Percentiles rank a stretch among this genome's conserved stretches.
phyloP scores from a whole-genome alignment of 2,797 vertebrate genomes.

The Artibeus jamaicensis region DNA sequence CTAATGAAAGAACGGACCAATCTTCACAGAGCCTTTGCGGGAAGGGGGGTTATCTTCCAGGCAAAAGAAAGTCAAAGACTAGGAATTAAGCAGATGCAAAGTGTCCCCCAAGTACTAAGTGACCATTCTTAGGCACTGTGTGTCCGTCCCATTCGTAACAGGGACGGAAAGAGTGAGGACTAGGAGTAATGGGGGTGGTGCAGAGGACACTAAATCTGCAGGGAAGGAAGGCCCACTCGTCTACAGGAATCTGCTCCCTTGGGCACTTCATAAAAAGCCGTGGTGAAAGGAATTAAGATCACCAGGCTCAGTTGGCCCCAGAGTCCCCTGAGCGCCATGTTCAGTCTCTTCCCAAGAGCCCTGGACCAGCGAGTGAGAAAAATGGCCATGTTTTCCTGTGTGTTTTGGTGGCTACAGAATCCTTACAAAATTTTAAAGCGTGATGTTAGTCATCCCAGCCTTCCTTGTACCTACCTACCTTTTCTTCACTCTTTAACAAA shows the following conservation, averaged over 20 bases:
- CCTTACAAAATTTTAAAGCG: background rate
- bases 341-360: background rate
- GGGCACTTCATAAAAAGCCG: background rate
- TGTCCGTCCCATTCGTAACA: background rate
- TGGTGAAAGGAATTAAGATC: background rate
- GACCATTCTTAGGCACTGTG: background rate
- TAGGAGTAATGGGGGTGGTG: background rate
- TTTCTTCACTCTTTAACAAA: background rate
- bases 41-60: background rate
- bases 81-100: background rate
- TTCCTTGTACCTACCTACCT: background rate
- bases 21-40: background rate
- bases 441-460: background rate
- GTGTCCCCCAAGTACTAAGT: background rate
- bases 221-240: background rate
- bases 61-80: background rate
- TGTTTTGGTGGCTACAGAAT: background rate
- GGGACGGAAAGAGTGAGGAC: background rate
- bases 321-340: background rate
- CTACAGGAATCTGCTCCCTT: background rate
- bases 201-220: background rate
- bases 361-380: background rate
- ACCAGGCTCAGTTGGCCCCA: background rate
- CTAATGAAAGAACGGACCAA: slow-evolving; percentile 21
- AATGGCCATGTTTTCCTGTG: background rate